Percentiles rank a stretch among this genome's conserved stretches.
phyloP scores from a whole-genome alignment of 2,113 vertebrate genomes.

The Micromys minutus region DNA sequence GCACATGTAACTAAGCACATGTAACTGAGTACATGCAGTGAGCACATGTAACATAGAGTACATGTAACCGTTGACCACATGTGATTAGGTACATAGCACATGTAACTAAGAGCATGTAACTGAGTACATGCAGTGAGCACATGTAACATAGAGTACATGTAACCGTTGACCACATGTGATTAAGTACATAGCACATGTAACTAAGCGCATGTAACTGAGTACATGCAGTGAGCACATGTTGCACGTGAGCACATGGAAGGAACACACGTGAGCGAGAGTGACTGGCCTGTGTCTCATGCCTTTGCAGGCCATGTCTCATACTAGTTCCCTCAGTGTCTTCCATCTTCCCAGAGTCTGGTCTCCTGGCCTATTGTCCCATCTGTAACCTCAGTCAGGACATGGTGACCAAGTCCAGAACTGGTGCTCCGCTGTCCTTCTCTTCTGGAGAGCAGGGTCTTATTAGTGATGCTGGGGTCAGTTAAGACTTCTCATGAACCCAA shows the following conservation, averaged over 20 bases:
- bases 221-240: background rate
- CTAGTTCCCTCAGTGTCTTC: background rate
- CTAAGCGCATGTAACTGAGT: background rate
- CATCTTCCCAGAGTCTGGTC: background rate
- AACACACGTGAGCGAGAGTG: background rate
- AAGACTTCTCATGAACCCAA: background rate
- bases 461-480: background rate
- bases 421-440: background rate
- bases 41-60: background rate
- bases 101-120: background rate
- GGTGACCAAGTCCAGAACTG: background rate
- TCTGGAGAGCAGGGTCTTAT: background rate
- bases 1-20: background rate
- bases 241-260: background rate
- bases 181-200: background rate
- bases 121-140: too few species aligned
- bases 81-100: background rate
- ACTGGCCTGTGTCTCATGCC: background rate
- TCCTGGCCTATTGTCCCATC: background rate
- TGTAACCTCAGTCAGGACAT: background rate
- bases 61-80: background rate
- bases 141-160: too few species aligned
- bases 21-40: background rate
- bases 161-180: background rate
- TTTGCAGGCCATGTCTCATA: background rate